Evolutionary conservation across 2,113 vertebrate species (phyloP), one percentile per base, ranked within the genome.

Genomic region (Elaphurus davidianus): DNA sequence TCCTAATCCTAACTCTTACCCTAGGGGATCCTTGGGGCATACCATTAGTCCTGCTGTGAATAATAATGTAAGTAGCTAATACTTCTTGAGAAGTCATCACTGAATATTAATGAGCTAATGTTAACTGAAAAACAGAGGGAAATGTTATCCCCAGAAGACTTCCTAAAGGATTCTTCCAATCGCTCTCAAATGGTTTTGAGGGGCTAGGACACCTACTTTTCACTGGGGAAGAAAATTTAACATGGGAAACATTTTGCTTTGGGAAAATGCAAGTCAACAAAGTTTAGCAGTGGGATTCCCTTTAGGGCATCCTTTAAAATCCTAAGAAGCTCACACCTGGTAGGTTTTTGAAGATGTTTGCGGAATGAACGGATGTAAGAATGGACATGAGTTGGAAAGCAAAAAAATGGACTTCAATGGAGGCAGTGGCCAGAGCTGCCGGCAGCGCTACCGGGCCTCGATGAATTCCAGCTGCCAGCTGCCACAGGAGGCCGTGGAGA

Each of bases 71-170:
- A 64, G 83, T 3, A 86, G 92, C 83, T 71, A 43, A 25, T 25
- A 87, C 33, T 92, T 85, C 81, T 25, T 5, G n/a, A 88, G 59
- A 88, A 78, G 92, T 3, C 52, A 16, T 79, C 89, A 90, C 84
- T 78, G 81, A 91, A 87, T 92, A 45, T 62, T 71, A 96, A 88
- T 95, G n/a, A 96, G 67, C n/a, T n/a, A 36, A 40, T 17, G 28
- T 52, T 52, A 88, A 52, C 71, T 55, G 47, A 59, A 90, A 95
- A 92, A 54, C 50, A 50, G 55, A 93, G 27, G 78, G 83, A 40
- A 47, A 40, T n/a, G n/a, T 52, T 74, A 82, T 60, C 17, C 10
- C 50, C 12, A 6, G 62, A 60, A 74, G 67, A 82, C 17, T 62
- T 64, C 57, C 79, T 36, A 21, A 96, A 79, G 57, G n/a, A 10